Evolutionary conservation across 2,113 vertebrate species (phyloP), one percentile per base, ranked within the genome.

Genomic region (Oreochromis spilurus): DNA sequence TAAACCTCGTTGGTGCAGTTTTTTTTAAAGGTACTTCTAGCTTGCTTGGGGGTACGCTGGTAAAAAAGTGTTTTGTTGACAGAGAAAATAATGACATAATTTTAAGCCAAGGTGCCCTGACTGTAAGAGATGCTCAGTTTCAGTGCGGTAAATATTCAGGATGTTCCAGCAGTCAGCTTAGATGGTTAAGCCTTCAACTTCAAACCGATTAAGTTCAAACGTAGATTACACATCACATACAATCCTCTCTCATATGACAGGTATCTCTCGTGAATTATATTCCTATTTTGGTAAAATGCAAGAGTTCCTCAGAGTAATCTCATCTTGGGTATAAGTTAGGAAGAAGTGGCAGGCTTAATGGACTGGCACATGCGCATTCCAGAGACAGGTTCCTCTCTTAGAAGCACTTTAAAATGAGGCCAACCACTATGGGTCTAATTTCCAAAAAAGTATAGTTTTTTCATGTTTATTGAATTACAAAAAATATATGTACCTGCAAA

Each of bases 251-350:
- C 65, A 67, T 82, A 24, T 81, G 43, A 62, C 45, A 87, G 86
- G 50, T 86, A 87, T 79, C 84, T 84, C 38, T 87, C 4, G 11
- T 78, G 43, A 83, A 90, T 87, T 65, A 50, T 6, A 87, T 88
- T 88, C 91, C 91, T 94, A 89, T 88, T 93, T 91, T 93, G 92
- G 93, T 93, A 81, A 95, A 89, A 85, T 24, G 19, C 82, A 83
- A 78, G 24, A 60, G 70, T 79, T 83, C 72, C 26, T 87, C 77
- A 17, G 52, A 84, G 72, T 86, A 90, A 89, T 87, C 90, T 86
- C 81, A 86, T 80, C 53, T 84, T 88, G 81, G 84, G 85, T 80
- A 36, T 77, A 83, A 82, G 78, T 90, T 85, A 75, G 85, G 84
- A 70, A 88, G 86, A 79, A 93, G 80, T 79, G 80, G 88, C 87